Percentiles rank a stretch among this genome's conserved stretches.
Conservation (phyloP, 2,888 invertebrate genomes). For the Choreutis nemorana region DNA sequence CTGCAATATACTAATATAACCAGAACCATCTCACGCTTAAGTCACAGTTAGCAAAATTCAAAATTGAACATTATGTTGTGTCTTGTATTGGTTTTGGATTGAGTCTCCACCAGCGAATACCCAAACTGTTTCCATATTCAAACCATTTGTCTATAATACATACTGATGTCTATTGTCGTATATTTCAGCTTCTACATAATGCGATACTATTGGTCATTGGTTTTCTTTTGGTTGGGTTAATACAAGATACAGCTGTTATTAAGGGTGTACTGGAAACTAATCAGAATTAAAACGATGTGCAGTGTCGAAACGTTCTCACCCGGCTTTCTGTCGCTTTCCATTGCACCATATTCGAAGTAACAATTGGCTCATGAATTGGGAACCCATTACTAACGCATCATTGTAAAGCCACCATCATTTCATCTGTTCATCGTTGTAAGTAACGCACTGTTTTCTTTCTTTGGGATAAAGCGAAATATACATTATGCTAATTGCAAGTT, state of each 20-base stretch:
- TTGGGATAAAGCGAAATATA: no score
- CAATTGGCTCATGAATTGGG: slow-evolving; percentile 64
- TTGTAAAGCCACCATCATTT: slow-evolving; percentile 57
- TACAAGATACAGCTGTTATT: slow-evolving; percentile 65
- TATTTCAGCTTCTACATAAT: slow-evolving; percentile 65
- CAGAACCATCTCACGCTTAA: slow-evolving; percentile 56
- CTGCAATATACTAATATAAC: slow-evolving; percentile 39
- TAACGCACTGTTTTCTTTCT: no score
- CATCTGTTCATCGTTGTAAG: slow-evolving; percentile 59
- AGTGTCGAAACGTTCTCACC: slow-evolving; percentile 40
- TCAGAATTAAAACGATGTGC: slow-evolving; percentile 45
- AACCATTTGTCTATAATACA: slow-evolving; percentile 18
- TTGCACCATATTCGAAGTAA: slow-evolving; percentile 60
- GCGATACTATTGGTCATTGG: slow-evolving; percentile 62
- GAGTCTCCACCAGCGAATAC: slow-evolving; percentile 15
- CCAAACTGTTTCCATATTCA: slow-evolving; percentile 24
- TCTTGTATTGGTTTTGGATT: slow-evolving; percentile 67
- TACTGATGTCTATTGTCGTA: slow-evolving; percentile 57
- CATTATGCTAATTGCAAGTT: no score
- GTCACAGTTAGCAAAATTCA: slow-evolving; percentile 64
- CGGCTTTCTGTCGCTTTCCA: slow-evolving; percentile 64
- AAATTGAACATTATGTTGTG: slow-evolving; percentile 61
- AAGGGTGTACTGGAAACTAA: slow-evolving; percentile 64
- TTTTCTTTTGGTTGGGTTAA: slow-evolving; percentile 67
- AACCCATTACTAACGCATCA: slow-evolving; percentile 65